Evolutionary conservation across 35 echinoderm and acorn worm genomes (phyloP).

Genomic region (Heliocidaris erythrogramma): DNA sequence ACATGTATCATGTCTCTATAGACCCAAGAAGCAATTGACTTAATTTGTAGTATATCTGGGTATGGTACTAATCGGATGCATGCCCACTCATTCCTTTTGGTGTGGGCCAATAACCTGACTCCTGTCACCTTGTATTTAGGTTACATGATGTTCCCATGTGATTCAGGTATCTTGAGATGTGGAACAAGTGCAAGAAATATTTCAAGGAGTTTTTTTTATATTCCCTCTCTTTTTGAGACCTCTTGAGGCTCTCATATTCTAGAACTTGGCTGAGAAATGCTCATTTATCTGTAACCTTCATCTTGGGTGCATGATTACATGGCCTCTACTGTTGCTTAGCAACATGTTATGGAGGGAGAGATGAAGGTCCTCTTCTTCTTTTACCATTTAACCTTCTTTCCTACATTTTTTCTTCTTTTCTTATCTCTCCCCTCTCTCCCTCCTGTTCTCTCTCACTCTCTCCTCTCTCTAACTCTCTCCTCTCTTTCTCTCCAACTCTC

Average conservation of each 20-base stretch:
- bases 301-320: not conserved
- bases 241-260: not conserved
- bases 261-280: not conserved
- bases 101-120: not conserved
- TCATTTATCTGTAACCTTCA: constrained; percentile 18
- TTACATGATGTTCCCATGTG: not conserved
- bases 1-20: not conserved
- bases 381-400: too few relatives aligned
- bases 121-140: not conserved
- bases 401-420: not conserved
- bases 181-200: not conserved
- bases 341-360: not conserved
- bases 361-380: not conserved
- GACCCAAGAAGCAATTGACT: not conserved
- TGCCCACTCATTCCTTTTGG: not conserved
- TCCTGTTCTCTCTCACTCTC: too few relatives aligned
- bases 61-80: not conserved
- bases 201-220: not conserved
- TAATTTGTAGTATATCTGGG: not conserved
- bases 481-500: too few relatives aligned
- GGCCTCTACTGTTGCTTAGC: not conserved
- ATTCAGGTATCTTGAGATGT: not conserved
- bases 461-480: too few relatives aligned
- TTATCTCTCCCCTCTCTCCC: not conserved
- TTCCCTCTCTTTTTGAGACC: not conserved